These are phyloP conservation scores for Lonchura striata DNA, from an alignment of 2,113 vertebrate species.

Conservation along the genomic window DNA sequence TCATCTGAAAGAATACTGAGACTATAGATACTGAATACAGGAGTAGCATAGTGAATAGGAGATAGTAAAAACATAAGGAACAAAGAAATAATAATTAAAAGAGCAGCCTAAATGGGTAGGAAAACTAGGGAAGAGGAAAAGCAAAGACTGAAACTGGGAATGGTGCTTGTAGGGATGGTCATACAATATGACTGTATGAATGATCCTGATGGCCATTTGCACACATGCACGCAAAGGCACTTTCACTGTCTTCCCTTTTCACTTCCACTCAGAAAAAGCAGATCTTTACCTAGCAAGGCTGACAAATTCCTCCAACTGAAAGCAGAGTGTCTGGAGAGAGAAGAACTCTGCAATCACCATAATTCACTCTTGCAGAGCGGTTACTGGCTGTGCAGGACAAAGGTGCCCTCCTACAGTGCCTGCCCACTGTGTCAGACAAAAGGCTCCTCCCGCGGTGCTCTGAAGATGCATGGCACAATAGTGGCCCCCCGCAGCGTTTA, in stretches of 20 bases:
- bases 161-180: accelerated
- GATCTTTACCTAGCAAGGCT: background rate
- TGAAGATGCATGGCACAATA: slow-evolving; percentile 21
- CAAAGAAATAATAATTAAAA: background rate
- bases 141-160: background rate
- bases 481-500: background rate
- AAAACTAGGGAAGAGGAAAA: background rate
- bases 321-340: accelerated
- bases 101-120: background rate
- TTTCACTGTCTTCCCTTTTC: background rate
- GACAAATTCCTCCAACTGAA: background rate
- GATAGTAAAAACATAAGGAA: background rate
- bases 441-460: background rate
- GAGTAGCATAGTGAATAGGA: background rate
- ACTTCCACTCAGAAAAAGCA: background rate
- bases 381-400: slow-evolving; percentile 4
- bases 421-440: slow-evolving; percentile 32
- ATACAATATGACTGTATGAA: accelerated
- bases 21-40: background rate
- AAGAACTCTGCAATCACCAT: background rate
- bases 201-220: accelerated
- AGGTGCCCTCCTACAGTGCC: background rate
- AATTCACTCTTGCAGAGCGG: background rate
- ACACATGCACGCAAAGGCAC: accelerated
- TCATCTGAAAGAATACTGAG: background rate